Evolutionary conservation across 2,888 invertebrate species (phyloP).

Genomic region (Timema cristinae): DNA sequence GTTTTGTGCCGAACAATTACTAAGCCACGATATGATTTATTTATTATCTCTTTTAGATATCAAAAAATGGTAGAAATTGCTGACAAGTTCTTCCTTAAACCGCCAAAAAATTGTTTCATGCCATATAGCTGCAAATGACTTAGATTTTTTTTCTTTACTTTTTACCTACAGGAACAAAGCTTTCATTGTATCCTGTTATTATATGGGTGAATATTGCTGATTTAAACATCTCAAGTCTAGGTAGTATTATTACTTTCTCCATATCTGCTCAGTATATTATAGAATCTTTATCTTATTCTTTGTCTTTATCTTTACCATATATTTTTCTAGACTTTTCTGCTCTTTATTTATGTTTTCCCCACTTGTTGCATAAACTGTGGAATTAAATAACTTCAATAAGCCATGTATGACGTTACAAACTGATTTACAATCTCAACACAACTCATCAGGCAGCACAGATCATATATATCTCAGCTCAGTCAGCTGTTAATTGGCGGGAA

Average conservation of each 20-base stretch:
- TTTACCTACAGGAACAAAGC: conserved; percentile 14
- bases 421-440: too few relatives aligned
- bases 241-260: conserved; percentile 19
- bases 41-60: conserved; percentile 15
- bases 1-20: conserved; percentile 23
- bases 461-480: too few relatives aligned
- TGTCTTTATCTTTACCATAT: neutral
- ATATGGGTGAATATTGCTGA: conserved; percentile 15
- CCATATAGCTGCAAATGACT: conserved; percentile 19
- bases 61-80: conserved; percentile 19
- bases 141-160: conserved; percentile 3
- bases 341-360: neutral
- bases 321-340: neutral
- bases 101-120: conserved; percentile 15
- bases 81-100: conserved; percentile 17
- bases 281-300: neutral
- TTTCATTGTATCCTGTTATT: conserved; percentile 7
- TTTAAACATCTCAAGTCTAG: conserved; percentile 12
- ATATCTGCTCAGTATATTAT: conserved; percentile 18
- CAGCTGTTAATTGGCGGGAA: too few relatives aligned
- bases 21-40: conserved; percentile 20
- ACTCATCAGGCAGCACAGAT: too few relatives aligned
- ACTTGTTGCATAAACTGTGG: neutral
- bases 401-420: too few relatives aligned
- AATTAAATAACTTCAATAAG: too few relatives aligned